Evolutionary conservation across 2,113 vertebrate species (phyloP), one percentile per base, ranked within the genome.

Genomic region (Pelecanoides urinatrix): DNA sequence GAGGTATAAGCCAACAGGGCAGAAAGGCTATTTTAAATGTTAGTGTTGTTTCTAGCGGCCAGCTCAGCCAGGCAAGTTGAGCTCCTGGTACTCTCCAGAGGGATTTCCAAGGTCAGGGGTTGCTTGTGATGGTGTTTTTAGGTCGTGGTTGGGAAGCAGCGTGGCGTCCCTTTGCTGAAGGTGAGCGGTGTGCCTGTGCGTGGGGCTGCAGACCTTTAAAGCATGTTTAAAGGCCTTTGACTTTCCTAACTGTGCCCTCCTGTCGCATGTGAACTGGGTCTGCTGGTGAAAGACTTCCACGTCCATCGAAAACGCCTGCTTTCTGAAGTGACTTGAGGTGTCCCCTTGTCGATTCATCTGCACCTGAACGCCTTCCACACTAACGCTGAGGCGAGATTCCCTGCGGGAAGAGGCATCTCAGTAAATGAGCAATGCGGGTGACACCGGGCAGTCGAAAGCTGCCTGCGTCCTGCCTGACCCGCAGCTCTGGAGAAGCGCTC

Each of bases 171-270:
- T 26, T 63, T 0, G 12, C 75, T 30, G 78, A 32, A 73, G 82
- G 67, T 4, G n/a, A 50, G 75, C 7, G 0, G n/a, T 4, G 36
- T 53, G 71, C 38, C 36, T 10, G 52, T 7, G 34, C 0, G 3
- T 0, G 2, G 23, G 65, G 73, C 95, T 80, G 73, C 25, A 9
- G 2, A 1, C 47, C 61, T 78, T 52, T 17, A 6, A 4, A 53
- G 50, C 32, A 0, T 2, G 4, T 66, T 53, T 32, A 29, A 72
- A 82, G 58, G 72, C 59, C n/a, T 79, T 73, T 44, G 73, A 23
- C 63, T 92, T 50, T 81, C 44, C 70, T 22, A 3, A 17, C 53
- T 26, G 21, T 53, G 23, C 23, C 49, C 86, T 83, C 26, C 72
- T 56, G 40, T 76, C 3, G 0, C 3, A 0, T 3, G 25, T 36